Conservation (phyloP, 2,113 vertebrate species). For the Sphaerodactylus townsendi region DNA sequence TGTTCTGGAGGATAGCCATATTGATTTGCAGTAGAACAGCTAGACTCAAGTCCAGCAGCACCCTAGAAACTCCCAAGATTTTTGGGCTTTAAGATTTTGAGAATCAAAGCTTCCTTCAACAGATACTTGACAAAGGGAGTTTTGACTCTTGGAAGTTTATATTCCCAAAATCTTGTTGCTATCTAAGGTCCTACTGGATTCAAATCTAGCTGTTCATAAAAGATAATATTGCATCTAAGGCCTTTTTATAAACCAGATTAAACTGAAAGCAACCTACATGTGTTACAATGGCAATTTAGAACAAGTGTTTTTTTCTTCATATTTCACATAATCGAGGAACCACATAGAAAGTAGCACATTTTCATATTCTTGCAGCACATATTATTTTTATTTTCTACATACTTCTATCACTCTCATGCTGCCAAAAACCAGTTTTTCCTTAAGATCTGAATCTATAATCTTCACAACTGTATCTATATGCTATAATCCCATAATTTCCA, state of each 20-base stretch:
- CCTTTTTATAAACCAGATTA: neutral
- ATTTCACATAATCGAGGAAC: neutral
- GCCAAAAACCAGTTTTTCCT: constrained; percentile 32
- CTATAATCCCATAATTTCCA: constrained; percentile 62
- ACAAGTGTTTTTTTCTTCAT: neutral
- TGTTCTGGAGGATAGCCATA: no score
- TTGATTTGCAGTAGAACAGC: no score
- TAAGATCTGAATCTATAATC: constrained; percentile 52
- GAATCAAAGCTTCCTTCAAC: no score
- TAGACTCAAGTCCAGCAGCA: no score
- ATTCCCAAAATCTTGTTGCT: no score
- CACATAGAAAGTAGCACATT: neutral
- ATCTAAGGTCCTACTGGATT: no score
- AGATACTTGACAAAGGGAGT: no score
- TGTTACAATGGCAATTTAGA: neutral
- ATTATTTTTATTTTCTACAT: constrained; percentile 38
- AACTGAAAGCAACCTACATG: accelerated
- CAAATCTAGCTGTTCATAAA: no score
- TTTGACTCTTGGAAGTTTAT: no score
- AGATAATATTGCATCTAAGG: neutral
- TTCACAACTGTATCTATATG: constrained; percentile 44
- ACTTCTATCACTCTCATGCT: neutral
- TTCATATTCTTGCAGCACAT: constrained; percentile 45
- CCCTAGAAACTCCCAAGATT: no score
- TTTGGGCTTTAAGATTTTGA: no score